Evolutionary conservation across 2,113 vertebrate species (phyloP).

Genomic region (Python bivittatus): DNA sequence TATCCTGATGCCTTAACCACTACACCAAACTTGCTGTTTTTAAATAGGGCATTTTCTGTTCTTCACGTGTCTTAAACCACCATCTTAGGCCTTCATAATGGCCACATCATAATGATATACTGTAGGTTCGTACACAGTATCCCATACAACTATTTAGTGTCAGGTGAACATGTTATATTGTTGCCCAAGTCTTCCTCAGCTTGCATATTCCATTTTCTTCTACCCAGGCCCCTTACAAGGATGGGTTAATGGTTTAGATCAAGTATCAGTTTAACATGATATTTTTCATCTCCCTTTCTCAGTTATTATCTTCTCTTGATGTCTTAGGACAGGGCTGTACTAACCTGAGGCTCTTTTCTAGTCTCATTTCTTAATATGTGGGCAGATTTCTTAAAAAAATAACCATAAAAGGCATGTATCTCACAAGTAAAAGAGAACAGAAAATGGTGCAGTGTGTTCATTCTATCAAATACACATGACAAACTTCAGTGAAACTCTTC

Average conservation of each 20-base stretch:
- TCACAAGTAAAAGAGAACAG: conserved; percentile 35
- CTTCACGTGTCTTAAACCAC: neutral
- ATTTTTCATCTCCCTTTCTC: neutral
- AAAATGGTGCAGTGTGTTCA: conserved; percentile 55
- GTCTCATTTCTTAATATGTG: neutral
- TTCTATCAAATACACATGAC: conserved; percentile 69
- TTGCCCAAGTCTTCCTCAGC: neutral
- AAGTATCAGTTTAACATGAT: neutral
- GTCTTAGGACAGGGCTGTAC: neutral
- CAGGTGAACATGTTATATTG: neutral
- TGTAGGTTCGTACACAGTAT: no score
- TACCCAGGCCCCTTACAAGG: neutral
- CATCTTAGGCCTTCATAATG: neutral
- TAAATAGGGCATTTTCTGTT: neutral
- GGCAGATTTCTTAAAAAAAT: neutral
- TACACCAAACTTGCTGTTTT: neutral
- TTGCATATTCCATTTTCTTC: neutral
- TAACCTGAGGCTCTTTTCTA: neutral
- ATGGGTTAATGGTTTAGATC: neutral
- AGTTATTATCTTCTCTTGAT: neutral
- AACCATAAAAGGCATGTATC: neutral
- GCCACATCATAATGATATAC: neutral
- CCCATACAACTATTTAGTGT: neutral
- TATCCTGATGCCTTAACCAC: neutral
- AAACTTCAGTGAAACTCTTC: conserved; percentile 78